Conservation (phyloP, 2,888 invertebrate species). For the Cerceris rybyensis region DNA sequence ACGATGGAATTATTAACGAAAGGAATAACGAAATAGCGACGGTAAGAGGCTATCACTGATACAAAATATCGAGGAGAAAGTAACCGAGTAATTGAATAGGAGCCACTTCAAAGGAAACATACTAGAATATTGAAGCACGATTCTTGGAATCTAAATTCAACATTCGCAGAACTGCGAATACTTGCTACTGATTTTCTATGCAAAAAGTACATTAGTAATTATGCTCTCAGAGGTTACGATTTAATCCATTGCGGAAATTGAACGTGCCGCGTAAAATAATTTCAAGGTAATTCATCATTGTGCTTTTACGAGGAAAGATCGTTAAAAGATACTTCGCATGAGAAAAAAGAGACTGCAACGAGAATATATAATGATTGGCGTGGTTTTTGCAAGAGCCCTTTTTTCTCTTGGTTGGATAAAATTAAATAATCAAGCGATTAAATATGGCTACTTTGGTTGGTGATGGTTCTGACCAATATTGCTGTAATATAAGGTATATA, state of each 20-base stretch:
- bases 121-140: constrained; percentile 2
- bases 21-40: constrained; percentile 24
- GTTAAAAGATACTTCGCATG: background rate
- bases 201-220: no score
- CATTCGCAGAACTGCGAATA: background rate
- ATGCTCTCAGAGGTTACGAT: no score
- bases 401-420: constrained; percentile 33
- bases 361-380: constrained; percentile 20
- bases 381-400: constrained; percentile 17
- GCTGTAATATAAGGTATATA: constrained; percentile 26
- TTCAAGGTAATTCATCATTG: no score
- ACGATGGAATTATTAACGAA: constrained; percentile 17
- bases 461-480: constrained; percentile 29
- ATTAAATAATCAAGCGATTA: constrained; percentile 37
- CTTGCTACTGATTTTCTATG: background rate
- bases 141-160: no score
- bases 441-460: constrained; percentile 25
- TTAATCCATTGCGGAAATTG: background rate
- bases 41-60: constrained; percentile 30
- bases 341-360: background rate
- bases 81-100: constrained; percentile 18
- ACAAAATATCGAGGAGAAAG: constrained; percentile 1
- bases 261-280: background rate
- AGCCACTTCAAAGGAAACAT: constrained; percentile 1
- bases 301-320: no score